phyloP scores from a whole-genome alignment of 2,797 vertebrate genomes.

The Rousettus madagascariensis region DNA sequence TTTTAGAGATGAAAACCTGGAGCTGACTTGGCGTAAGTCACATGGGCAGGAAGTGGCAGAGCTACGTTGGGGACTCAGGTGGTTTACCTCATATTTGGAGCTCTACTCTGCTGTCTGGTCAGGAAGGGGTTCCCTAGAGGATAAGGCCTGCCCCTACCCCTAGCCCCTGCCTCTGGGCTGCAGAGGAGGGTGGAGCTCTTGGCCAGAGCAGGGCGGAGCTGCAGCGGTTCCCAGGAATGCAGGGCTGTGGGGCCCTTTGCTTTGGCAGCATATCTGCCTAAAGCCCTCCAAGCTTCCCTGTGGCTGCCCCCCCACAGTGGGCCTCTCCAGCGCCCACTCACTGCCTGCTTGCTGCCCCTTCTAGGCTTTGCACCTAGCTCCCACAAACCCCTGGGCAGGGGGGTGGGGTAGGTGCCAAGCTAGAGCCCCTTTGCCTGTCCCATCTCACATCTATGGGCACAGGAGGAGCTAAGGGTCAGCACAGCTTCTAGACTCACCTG shows the following conservation, averaged over 20 bases:
- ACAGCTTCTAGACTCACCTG: background rate
- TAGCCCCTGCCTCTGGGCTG: background rate
- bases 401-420: background rate
- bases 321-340: background rate
- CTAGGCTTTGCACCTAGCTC: background rate
- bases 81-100: background rate
- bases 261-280: slow-evolving; percentile 77
- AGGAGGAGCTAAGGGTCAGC: background rate
- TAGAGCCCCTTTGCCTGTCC: background rate
- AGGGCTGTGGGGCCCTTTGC: slow-evolving; percentile 73
- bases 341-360: background rate
- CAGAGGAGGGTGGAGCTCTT: slow-evolving; percentile 60
- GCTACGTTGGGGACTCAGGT: background rate
- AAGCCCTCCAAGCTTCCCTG: slow-evolving; percentile 39
- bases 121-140: background rate
- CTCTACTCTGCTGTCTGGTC: background rate
- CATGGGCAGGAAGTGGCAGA: background rate
- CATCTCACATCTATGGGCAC: background rate
- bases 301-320: background rate
- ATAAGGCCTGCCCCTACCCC: background rate
- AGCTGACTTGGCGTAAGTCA: background rate
- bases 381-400: background rate
- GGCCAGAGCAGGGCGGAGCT: slow-evolving; percentile 35
- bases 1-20: background rate
- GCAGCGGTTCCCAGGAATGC: slow-evolving; percentile 79